phyloP scores from a whole-genome alignment of 2,113 vertebrate species.

The Ascaphus truei region DNA sequence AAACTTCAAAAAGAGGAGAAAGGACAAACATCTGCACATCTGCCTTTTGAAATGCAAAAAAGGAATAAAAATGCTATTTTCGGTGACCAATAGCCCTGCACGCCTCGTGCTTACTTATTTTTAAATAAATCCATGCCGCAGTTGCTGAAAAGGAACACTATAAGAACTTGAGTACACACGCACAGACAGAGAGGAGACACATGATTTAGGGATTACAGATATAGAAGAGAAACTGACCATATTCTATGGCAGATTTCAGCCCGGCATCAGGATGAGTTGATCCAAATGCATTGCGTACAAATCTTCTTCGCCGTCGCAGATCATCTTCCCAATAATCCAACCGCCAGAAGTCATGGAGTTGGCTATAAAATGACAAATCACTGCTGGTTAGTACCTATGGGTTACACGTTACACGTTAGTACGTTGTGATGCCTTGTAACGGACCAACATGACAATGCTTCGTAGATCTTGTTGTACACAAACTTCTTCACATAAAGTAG shows the following conservation, averaged over 20 bases:
- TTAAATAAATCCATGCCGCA: not conserved
- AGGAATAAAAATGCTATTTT: not conserved
- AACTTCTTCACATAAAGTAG: constrained; percentile 35
- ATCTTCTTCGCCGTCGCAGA: constrained; percentile 86
- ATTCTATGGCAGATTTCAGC: constrained; percentile 83
- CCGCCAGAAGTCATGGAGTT: constrained; percentile 94
- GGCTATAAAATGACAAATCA: constrained; percentile 62
- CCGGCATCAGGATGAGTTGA: constrained; percentile 85
- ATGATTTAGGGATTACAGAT: not conserved
- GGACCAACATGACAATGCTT: too few species aligned
- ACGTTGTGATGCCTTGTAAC: too few species aligned
- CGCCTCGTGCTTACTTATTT: too few species aligned
- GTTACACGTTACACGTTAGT: not conserved
- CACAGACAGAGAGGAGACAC: not conserved
- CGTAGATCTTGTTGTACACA: too few species aligned
- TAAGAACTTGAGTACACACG: not conserved
- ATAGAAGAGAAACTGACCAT: constrained; percentile 74
- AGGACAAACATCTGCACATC: constrained; percentile 14
- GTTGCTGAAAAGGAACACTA: constrained; percentile 4
- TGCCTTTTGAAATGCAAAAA: not conserved
- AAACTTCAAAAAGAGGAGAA: constrained; percentile 47
- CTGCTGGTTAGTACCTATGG: too few species aligned
- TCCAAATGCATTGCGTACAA: constrained; percentile 92
- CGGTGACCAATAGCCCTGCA: too few species aligned
- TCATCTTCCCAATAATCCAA: constrained; percentile 98